Base-by-base conservation (phyloP, 1,140 invertebrate species). In the Gryon sp. region DNA sequence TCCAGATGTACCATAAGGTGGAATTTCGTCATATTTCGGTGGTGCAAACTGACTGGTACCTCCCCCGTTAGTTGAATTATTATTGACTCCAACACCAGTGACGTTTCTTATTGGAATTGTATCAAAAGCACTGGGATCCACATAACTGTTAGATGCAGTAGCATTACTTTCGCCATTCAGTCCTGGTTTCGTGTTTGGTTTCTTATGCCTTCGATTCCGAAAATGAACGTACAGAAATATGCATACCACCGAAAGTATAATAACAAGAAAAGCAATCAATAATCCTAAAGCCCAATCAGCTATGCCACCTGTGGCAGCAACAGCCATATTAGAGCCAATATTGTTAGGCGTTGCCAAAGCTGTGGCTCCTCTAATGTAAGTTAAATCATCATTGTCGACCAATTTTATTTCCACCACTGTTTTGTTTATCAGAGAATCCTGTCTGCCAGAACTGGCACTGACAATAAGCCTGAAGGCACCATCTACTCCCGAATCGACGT, bases 1-100 rank as follows among this genome's bases (percentile, higher is more conserved):
- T 7, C 93, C 94, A 81, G 94, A 95, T 0, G 92, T 93, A 0
- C 92, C 93, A 79, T 96, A 97, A 1, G 95, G 95, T 11, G 95
- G 95, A 62, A 97, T 96, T 85, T 97, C 96, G 81, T 96, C 96
- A 84, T 97, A 97, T 80, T 96, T 96, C 0, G 95, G 95, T 7
- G 95, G 95, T 7, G 94, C 94, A 72, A 95, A 96, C 82, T 95
- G 93, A 22, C 90, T 90, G 2, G 85, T 88, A 0, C 53, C 69
- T 4, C 82, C 82, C n/a, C 90, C 90, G 4, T 68, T 80, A 3
- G 45, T 76, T 2, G 80, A 83, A 26, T 82, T 85, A 8, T 75
- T 81, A 15, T 72, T 81, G 4, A 43, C 50, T 0, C 78, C 75
- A 0, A 84, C 78, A 5, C 84, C 85, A 2, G 65, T 78, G 1